A percentile compares a stretch with the other conserved stretches of the same genome.
Conservation (phyloP, 2,113 vertebrate species). For the Chunga burmeisteri region DNA sequence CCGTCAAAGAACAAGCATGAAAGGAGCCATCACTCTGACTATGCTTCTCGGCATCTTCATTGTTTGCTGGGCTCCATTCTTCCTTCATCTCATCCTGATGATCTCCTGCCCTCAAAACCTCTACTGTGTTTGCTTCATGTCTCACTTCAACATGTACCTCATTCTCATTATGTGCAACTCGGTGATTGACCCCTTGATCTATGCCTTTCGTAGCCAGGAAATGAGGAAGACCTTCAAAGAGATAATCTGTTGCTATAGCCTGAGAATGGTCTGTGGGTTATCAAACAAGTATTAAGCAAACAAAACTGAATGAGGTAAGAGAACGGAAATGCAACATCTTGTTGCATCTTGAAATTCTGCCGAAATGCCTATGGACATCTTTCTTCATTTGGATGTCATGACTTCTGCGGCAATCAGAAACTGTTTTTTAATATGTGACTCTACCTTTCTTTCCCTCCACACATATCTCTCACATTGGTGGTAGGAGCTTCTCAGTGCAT, state of each 20-base stretch:
- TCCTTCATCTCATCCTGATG: constrained; percentile 94
- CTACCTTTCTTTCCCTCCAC: background rate
- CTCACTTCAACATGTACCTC: constrained; percentile 97
- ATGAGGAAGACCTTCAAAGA: constrained; percentile 96
- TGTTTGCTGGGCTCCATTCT: constrained; percentile 95
- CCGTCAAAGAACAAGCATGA: constrained; percentile 87
- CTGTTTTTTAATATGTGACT: background rate
- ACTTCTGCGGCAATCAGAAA: background rate
- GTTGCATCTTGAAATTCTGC: background rate
- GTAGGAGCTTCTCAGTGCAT: background rate
- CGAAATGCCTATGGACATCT: background rate
- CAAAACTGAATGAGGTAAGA: background rate
- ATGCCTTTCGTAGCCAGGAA: constrained; percentile 93
- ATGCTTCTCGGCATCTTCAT: constrained; percentile 94
- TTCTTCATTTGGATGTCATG: background rate
- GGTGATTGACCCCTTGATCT: constrained; percentile 92
- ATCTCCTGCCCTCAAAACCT: constrained; percentile 92
- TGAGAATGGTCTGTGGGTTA: constrained; percentile 74
- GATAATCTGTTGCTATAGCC: constrained; percentile 85
- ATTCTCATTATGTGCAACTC: constrained; percentile 98
- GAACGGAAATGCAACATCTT: background rate
- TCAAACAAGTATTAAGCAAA: constrained; percentile 77
- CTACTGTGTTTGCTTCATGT: constrained; percentile 97
- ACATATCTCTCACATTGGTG: background rate
- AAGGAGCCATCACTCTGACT: constrained; percentile 89